Base-by-base conservation (phyloP, 2,888 invertebrate genomes). In the Melolontha melolontha region DNA sequence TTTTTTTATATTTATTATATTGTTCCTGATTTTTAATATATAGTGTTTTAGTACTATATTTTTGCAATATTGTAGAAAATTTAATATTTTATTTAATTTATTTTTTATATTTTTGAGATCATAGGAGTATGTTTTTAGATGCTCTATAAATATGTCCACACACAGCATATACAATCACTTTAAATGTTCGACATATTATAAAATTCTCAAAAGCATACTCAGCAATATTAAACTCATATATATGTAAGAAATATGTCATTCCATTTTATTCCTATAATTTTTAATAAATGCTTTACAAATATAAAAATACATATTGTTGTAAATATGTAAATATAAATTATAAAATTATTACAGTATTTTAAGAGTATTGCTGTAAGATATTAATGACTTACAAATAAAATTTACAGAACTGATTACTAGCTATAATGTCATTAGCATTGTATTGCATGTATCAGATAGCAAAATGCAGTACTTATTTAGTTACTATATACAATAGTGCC, bases 1-100 rank as follows among this genome's bases (percentile, higher is more conserved):
- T 73, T 75, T 64, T 75, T 76, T 79, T 80, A 79, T 81, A 81
- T 81, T 81, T 81, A 80, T 82, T 82, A 78, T 81, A 80, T 81
- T 82, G 82, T 82, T 82, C 81, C 82, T 82, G 81, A 81, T 75
- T 79, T 79, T 79, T 77, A 62, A 62, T 62, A 62, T 62, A 62
- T 12, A 57, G 57, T 27, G 52, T 44, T 54, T 52, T 50, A 65
- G 52, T 67, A 63, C 54, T 54, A 59, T 57, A 66, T 59, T 68
- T 70, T 67, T 51, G 39, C 41, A 64, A 41, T 50, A 64, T 64
- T 52, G 51, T 51, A 64, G 64, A 22, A 41, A 54, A 44, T 64
- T 64, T 44, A 22, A 64, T 64, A 64, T 51, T 50, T 51, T 54
- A 64, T 44, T 42, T 44, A 52, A 44, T 64, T 64, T 64, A 51